Base-by-base conservation (phyloP, 2,888 invertebrate genomes). In the Rhodophaea formosa region DNA sequence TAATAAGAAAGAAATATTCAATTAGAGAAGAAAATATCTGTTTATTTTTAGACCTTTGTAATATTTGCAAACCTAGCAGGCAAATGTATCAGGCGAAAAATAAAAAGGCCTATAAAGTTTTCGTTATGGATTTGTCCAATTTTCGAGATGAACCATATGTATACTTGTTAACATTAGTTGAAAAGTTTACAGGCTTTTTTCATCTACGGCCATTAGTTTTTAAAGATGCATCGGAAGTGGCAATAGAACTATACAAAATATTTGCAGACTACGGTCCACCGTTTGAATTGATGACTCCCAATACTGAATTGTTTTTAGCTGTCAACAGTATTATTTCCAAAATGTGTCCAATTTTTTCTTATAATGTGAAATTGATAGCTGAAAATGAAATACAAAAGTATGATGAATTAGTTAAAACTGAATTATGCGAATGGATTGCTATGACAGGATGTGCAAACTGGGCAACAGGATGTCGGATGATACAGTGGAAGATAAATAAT, bases 261-360 rank as follows among this genome's bases (percentile, higher is more conserved):
- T 64, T 63, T 29, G 49, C 58, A 14, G 61, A 63, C 14, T 64
- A 57, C 29, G 62, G 63, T 0, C 43, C 56, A 12, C 66, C 66
- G 7, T 23, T 16, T 7, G 7, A 29, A n/a, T 44, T 61, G 46
- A 32, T 16, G 15, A 57, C 62, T 7, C 14, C 29, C 0, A 16
- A 52, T 1, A 1, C 8, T 0, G 6, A 7, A 8, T 42, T 55
- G 16, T 45, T 59, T 12, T 2, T n/a, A 23, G 1, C 6, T 10
- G 56, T 57, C 0, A 14, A n/a, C 29, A 15, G 8, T 55, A 6
- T 14, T 45, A 2, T 51, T 0, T 16, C 6, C 7, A 32, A 46
- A 14, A 15, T 61, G 32, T 35, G 14, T 30, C 42, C 45, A 16
- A 44, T 44, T 3, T 44, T 53, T 14, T 15, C 17, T 2, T 14